phyloP scores from a whole-genome alignment of 2,888 invertebrate genomes.

The Drosophila mercatorum region DNA sequence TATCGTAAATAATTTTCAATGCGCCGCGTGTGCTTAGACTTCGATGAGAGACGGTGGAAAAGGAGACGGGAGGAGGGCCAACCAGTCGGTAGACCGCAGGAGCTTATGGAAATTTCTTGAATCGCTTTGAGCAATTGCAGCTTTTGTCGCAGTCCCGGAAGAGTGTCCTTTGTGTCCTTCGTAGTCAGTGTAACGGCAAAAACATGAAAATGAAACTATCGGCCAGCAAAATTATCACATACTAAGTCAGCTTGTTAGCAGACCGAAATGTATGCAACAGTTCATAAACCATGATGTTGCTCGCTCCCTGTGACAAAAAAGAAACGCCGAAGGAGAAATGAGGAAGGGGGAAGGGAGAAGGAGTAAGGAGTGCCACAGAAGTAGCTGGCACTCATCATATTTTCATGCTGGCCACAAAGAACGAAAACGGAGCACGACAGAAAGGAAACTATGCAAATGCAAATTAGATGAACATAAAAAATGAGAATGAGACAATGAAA shows the following conservation, averaged over 20 bases:
- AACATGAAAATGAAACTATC: conserved; percentile 76
- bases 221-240: conserved; percentile 75
- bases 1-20: conserved; percentile 81
- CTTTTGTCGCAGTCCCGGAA: conserved; percentile 48
- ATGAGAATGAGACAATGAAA: conserved; percentile 51
- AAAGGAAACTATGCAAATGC: conserved; percentile 70
- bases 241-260: conserved; percentile 78
- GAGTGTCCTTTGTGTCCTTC: conserved; percentile 23
- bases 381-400: conserved; percentile 61
- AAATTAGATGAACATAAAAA: conserved; percentile 70
- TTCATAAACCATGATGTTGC: conserved; percentile 66
- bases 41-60: conserved; percentile 33
- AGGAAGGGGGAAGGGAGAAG: no score
- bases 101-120: conserved; percentile 68
- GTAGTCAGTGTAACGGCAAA: conserved; percentile 51
- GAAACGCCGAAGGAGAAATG: neutral
- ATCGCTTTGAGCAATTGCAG: conserved; percentile 54
- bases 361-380: conserved; percentile 6
- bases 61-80: neutral
- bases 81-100: conserved; percentile 8
- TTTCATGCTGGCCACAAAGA: conserved; percentile 57
- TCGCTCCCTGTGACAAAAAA: conserved; percentile 26
- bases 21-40: conserved; percentile 74
- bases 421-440: conserved; percentile 24
- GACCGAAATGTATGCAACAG: conserved; percentile 71